Percentiles rank a stretch among this genome's conserved stretches.
These are phyloP conservation scores for Corythaixoides concolor DNA, from an alignment of 2,113 vertebrate genomes.

Conservation along the genomic window DNA sequence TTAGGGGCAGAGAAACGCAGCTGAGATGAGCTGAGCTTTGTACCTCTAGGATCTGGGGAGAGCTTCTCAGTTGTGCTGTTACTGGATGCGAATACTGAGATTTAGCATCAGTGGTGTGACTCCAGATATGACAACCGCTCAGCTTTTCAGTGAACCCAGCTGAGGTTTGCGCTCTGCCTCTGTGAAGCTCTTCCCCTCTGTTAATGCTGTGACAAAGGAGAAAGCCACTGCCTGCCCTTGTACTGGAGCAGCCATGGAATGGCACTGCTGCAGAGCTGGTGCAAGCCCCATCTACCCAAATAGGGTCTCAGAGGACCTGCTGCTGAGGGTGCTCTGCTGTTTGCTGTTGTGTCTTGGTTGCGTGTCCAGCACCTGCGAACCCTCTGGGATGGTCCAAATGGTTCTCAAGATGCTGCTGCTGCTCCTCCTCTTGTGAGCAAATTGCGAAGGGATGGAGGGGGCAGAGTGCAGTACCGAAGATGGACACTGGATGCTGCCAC, in stretches of 20 bases:
- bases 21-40: neutral
- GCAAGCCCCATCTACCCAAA: rapidly evolving
- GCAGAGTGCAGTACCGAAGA: neutral
- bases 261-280: rapidly evolving
- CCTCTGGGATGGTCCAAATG: neutral
- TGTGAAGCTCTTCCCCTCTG: neutral
- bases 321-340: neutral
- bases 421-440: neutral
- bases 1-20: neutral
- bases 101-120: neutral
- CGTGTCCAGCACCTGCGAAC: neutral
- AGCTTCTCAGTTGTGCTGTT: neutral
- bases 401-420: neutral
- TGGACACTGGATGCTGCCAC: conserved; percentile 47
- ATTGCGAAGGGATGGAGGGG: rapidly evolving
- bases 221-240: neutral
- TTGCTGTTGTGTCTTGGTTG: neutral
- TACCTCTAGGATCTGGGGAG: neutral
- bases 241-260: rapidly evolving
- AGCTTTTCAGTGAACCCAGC: neutral
- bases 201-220: neutral
- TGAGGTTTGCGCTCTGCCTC: neutral
- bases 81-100: no score
- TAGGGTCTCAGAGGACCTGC: neutral
- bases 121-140: rapidly evolving